A percentile compares a stretch with the other conserved stretches of the same genome.
phyloP scores from a whole-genome alignment of 2,113 vertebrate genomes.

The Oreochromis tanganicae region DNA sequence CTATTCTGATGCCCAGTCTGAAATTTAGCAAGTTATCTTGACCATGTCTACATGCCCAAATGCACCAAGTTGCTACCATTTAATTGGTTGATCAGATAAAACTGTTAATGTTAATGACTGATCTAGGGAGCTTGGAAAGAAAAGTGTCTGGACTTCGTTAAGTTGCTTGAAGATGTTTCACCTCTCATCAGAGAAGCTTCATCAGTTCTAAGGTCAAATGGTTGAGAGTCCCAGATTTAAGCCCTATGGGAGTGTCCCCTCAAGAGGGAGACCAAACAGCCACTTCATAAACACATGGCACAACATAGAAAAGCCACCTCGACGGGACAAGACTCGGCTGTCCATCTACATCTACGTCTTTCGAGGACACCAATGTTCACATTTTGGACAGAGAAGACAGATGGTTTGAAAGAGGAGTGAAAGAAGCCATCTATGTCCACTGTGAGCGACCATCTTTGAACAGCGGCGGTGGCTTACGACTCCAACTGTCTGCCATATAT shows the following conservation, averaged over 20 bases:
- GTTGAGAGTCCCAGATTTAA: too few species aligned
- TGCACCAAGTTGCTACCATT: background rate
- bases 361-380: background rate
- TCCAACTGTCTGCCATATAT: background rate
- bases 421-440: background rate
- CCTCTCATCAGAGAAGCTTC: too few species aligned
- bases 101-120: background rate
- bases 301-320: too few species aligned
- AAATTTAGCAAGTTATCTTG: background rate
- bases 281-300: too few species aligned
- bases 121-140: background rate
- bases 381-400: too few species aligned
- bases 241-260: too few species aligned
- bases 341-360: background rate
- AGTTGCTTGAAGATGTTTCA: too few species aligned
- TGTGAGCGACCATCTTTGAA: background rate
- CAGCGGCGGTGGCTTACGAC: fast-evolving
- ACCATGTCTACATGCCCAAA: background rate
- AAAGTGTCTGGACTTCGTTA: too few species aligned
- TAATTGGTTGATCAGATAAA: background rate
- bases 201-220: too few species aligned
- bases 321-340: background rate
- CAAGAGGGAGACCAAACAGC: too few species aligned
- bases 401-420: too few species aligned
- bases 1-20: background rate